Evolutionary conservation across 1,140 invertebrate genomes (phyloP).

Genomic region (Euwallacea fornicatus): DNA sequence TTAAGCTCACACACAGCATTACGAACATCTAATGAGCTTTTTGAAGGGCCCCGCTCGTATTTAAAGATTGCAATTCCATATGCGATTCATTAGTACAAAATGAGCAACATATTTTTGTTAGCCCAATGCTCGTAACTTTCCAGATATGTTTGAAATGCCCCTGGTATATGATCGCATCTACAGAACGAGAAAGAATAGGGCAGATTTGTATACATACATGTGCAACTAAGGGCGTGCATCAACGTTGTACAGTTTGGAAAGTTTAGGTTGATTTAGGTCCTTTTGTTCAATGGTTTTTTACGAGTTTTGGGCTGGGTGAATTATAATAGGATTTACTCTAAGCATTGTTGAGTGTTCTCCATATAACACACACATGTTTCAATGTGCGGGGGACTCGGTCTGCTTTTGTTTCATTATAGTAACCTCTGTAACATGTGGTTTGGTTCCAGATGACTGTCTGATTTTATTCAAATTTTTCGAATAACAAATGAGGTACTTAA

Average conservation of each 20-base stretch:
- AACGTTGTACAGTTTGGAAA: constrained; percentile 10
- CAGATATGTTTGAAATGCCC: too few relatives aligned
- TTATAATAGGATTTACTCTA: constrained; percentile 25
- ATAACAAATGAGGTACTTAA: too few relatives aligned
- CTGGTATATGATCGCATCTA: too few relatives aligned
- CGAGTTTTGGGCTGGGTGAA: constrained; percentile 18
- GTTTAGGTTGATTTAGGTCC: constrained; percentile 21
- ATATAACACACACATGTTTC: constrained; percentile 18
- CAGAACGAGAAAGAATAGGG: too few relatives aligned
- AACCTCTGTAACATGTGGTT: constrained; percentile 16
- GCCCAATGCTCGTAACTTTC: too few relatives aligned
- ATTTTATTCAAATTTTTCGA: too few relatives aligned
- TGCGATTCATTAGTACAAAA: too few relatives aligned
- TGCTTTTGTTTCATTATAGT: constrained; percentile 2
- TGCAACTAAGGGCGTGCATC: constrained; percentile 7
- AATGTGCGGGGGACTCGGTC: not conserved
- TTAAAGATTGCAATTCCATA: not conserved
- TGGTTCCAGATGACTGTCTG: too few relatives aligned
- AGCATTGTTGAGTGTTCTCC: constrained; percentile 16
- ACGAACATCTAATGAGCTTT: not conserved
- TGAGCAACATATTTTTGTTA: too few relatives aligned
- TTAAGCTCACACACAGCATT: constrained; percentile 16
- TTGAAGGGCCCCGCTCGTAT: not conserved
- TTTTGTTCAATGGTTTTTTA: constrained; percentile 17
- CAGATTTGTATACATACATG: not conserved